A percentile compares a stretch with the other conserved stretches of the same genome.
phyloP scores from a whole-genome alignment of 2,113 vertebrate genomes.

The Hyaena hyaena region DNA sequence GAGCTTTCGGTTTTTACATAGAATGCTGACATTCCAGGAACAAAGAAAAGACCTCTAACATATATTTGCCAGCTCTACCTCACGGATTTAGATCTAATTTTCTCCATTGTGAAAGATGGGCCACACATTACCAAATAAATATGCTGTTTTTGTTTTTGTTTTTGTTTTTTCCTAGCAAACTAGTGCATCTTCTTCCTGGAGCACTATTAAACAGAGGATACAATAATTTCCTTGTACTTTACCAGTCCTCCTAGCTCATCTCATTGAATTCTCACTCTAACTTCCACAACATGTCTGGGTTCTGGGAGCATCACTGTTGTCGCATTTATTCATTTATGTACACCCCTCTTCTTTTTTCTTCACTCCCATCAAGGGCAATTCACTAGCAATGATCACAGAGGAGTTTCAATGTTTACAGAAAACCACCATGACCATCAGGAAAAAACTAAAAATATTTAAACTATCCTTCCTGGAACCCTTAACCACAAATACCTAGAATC shows the following conservation, averaged over 20 bases:
- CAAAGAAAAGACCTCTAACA: not conserved
- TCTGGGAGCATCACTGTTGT: not conserved
- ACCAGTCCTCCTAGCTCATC: constrained; percentile 31
- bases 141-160: constrained; percentile 18
- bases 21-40: not conserved
- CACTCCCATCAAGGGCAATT: not conserved
- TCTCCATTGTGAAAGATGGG: constrained; percentile 49
- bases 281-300: constrained; percentile 16
- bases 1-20: not conserved
- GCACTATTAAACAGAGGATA: constrained; percentile 42
- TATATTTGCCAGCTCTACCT: constrained; percentile 11
- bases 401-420: not conserved
- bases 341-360: not conserved
- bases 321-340: not conserved
- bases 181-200: constrained; percentile 16
- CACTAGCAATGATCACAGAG: not conserved
- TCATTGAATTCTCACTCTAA: not conserved
- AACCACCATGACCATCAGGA: not conserved
- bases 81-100: constrained; percentile 43
- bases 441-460: not conserved
- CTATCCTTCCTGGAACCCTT: not conserved
- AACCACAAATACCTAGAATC: constrained; percentile 13
- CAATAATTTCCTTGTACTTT: constrained; percentile 57
- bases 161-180: constrained; percentile 36
- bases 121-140: constrained; percentile 55